phyloP scores from a whole-genome alignment of 2,113 vertebrate genomes.

The Tichodroma muraria region DNA sequence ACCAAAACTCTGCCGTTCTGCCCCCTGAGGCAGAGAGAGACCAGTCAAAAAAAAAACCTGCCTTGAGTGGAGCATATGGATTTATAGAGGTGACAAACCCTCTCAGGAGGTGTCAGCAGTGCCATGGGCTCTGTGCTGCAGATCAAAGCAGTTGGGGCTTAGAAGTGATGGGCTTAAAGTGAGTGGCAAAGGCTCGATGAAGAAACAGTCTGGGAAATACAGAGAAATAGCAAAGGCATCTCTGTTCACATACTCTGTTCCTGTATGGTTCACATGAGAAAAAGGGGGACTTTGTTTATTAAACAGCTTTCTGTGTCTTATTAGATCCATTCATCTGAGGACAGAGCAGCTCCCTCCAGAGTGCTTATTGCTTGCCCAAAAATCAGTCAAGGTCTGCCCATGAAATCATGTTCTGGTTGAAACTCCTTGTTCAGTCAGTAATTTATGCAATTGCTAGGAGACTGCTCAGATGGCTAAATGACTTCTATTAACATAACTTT shows the following conservation, averaged over 20 bases:
- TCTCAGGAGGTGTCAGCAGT: not conserved
- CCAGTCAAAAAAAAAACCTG: not conserved
- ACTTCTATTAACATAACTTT: conserved; percentile 34
- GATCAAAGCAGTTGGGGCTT: not conserved
- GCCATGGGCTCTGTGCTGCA: not conserved
- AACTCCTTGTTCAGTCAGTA: not conserved
- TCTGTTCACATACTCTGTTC: not conserved
- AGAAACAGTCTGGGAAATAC: not conserved
- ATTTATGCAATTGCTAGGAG: conserved; percentile 32
- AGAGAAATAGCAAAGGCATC: not conserved
- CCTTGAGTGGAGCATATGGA: not conserved
- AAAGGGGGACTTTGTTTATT: not conserved
- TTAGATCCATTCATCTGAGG: not conserved
- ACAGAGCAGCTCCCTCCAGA: not conserved
- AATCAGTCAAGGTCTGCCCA: not conserved
- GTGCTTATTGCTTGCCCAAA: not conserved
- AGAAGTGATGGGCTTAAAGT: not conserved
- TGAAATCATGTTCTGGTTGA: not conserved
- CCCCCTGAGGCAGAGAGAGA: not conserved
- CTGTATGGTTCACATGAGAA: not conserved
- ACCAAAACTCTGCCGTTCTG: not conserved
- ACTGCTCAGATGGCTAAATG: not conserved
- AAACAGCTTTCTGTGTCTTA: not conserved
- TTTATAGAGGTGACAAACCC: not conserved
- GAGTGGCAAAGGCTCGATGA: not conserved